A percentile compares a stretch with the other conserved stretches of the same genome.
phyloP scores from a whole-genome alignment of 2,113 vertebrate species.

The Gasterosteus nipponicus region DNA sequence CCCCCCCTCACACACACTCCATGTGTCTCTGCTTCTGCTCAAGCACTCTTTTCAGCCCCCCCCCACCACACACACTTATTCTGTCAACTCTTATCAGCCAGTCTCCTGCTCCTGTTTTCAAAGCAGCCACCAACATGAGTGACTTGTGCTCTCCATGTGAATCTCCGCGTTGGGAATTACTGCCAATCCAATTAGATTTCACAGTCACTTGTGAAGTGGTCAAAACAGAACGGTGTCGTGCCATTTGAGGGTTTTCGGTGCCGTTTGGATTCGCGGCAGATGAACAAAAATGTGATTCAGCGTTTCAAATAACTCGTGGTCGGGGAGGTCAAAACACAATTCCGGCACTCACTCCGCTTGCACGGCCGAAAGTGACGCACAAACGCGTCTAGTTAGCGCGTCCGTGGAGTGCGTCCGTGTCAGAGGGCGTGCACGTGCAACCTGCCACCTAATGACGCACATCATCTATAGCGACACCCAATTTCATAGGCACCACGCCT shows the following conservation, averaged over 20 bases:
- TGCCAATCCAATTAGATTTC: conserved; percentile 60
- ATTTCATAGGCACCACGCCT: conserved; percentile 41
- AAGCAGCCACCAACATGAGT: conserved; percentile 60
- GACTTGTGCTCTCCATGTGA: conserved; percentile 64
- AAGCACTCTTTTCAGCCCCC: conserved; percentile 71
- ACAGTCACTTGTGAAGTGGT: conserved; percentile 39
- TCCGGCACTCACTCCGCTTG: neutral
- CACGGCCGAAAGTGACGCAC: neutral
- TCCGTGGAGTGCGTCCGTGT: no score
- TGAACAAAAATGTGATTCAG: conserved; percentile 7
- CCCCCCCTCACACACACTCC: conserved; percentile 49
- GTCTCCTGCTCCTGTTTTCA: conserved; percentile 55
- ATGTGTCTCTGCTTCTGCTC: conserved; percentile 70
- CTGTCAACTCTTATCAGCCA: conserved; percentile 64
- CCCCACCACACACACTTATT: conserved; percentile 45
- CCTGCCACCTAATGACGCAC: conserved; percentile 50
- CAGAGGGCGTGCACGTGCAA: neutral
- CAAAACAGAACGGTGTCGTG: conserved; percentile 14
- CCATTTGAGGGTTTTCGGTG: conserved; percentile 1
- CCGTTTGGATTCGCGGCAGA: conserved; percentile 20
- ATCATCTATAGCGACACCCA: conserved; percentile 48
- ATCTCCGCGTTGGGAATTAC: conserved; percentile 61
- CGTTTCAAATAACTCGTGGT: neutral
- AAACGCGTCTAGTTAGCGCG: neutral
- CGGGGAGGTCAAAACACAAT: neutral